Evolutionary conservation across 1,140 invertebrate species (phyloP).

Genomic region (Zaprionus camerounensis): DNA sequence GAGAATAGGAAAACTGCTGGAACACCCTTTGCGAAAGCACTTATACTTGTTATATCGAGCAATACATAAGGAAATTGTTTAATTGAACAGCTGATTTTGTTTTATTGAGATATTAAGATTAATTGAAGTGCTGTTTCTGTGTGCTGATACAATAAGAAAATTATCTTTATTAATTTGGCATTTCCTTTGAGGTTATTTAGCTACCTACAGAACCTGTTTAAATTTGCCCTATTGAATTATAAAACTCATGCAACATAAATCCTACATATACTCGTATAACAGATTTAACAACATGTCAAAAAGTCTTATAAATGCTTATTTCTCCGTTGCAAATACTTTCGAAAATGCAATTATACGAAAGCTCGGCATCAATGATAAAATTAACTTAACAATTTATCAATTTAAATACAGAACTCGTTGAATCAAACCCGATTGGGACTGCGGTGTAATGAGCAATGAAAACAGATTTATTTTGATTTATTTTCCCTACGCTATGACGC

Average conservation of each 20-base stretch:
- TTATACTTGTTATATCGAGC: too few relatives aligned
- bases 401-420: slow-evolving; percentile 24
- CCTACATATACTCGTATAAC: background rate
- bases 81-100: background rate
- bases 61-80: background rate
- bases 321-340: background rate
- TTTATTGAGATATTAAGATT: background rate
- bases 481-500: background rate
- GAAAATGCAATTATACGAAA: slow-evolving; percentile 12
- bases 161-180: too few relatives aligned
- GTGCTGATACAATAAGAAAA: too few relatives aligned
- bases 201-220: background rate
- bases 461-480: slow-evolving; percentile 28
- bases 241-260: background rate
- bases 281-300: background rate
- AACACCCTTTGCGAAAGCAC: too few relatives aligned
- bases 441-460: slow-evolving; percentile 26
- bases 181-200: background rate
- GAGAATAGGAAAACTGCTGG: background rate
- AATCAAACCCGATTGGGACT: slow-evolving; percentile 14
- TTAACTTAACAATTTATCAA: slow-evolving; percentile 4
- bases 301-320: background rate
- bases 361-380: slow-evolving; percentile 5
- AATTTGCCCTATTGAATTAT: background rate
- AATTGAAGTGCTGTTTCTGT: background rate